Evolutionary conservation across 2,888 invertebrate species (phyloP), one percentile per base, ranked within the genome.

Genomic region (Colostygia pectinataria): DNA sequence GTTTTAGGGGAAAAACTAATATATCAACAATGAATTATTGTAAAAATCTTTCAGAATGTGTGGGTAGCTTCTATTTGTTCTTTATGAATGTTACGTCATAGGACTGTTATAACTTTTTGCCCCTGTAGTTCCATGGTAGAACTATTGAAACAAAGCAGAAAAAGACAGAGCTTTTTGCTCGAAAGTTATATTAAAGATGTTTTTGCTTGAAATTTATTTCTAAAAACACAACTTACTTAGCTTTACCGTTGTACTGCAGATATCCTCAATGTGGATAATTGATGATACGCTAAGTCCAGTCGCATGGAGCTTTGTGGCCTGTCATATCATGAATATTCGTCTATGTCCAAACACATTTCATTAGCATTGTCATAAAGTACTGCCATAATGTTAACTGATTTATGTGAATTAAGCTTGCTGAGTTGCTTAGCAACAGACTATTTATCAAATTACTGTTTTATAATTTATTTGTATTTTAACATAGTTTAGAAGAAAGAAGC

Each of bases 211-310:
- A 10, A 12, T 36, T 6, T n/a, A 14, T 14, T 34, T 44, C 2
- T 8, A 0, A 24, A 23, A 23, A 27, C 12, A 6, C n/a, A 7
- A 15, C 13, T 34, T 50, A 39, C 8, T 4, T 14, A 7, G 29
- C 27, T 39, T 18, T 10, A 4, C 33, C 39, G 34, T 18, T 10
- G 5, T 1, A 2, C 29, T 10, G 24, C 33, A 24, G 29, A 39
- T 14, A 20, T 6, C n/a, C 23, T 28, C 34, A 34, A 38, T 37
- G 44, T 15, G 37, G 31, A 45, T 43, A 50, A 50, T 50, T 39
- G 40, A 50, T 50, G 50, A 24, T 40, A 39, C 36, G 31, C 50
- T 50, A 50, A 50, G 50, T 50, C 44, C 44, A 50, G 33, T 34
- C 39, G 27, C 43, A 48, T 39, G 31, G 31, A 40, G 50, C 43